Evolutionary conservation across 92 coral and sea anemone genomes (phyloP).

Genomic region (Epizoanthus illoricatus): DNA sequence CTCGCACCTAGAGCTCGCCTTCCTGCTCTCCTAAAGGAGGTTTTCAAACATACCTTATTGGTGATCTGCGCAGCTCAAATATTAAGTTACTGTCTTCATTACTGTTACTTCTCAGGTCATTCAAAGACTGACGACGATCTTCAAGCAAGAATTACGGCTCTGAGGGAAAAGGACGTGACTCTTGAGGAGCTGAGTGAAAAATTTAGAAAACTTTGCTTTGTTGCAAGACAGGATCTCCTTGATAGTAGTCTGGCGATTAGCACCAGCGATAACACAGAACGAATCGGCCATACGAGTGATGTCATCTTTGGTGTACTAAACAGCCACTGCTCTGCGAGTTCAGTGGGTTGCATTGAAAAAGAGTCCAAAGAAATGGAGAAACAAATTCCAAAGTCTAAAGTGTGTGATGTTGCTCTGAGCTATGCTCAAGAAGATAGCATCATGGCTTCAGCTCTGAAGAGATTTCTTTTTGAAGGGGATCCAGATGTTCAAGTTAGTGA

Average conservation of each 20-base stretch:
- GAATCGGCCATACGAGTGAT: neutral
- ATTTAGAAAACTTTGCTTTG: conserved; percentile 60
- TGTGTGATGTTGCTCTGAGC: conserved; percentile 65
- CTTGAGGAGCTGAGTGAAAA: conserved; percentile 58
- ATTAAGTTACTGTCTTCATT: neutral
- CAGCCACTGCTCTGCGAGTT: neutral
- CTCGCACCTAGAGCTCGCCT: neutral
- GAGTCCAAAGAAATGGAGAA: neutral
- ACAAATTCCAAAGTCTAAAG: neutral
- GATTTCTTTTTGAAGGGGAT: conserved; percentile 53
- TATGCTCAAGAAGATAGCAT: conserved; percentile 59
- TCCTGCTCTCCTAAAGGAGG: neutral
- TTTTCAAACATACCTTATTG: neutral
- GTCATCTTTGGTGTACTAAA: neutral
- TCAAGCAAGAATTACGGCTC: conserved; percentile 35
- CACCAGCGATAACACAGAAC: conserved; percentile 31
- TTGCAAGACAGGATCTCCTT: conserved; percentile 42
- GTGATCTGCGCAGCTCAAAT: neutral
- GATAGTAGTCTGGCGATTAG: conserved; percentile 25
- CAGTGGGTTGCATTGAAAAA: neutral
- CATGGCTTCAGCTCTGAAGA: conserved; percentile 60
- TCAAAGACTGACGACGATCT: conserved; percentile 39
- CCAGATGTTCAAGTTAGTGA: conserved; percentile 61
- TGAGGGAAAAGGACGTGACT: conserved; percentile 35
- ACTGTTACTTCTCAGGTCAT: conserved; percentile 14